Conservation (phyloP, 64 coral and sea anemone species). For the Platygyra sinensis region DNA sequence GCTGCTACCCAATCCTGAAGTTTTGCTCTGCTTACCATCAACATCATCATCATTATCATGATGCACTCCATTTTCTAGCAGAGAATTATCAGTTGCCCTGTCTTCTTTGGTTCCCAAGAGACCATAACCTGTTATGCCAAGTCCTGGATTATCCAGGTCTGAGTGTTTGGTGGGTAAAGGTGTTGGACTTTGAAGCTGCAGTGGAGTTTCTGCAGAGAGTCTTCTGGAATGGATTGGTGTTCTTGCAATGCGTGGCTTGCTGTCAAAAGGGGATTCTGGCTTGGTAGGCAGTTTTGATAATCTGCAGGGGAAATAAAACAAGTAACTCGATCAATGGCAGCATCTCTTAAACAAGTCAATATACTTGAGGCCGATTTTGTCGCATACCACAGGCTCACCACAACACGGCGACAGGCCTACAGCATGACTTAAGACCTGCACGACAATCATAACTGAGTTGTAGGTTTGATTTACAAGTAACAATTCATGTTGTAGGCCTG, state of each 20-base stretch:
- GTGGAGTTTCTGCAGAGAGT: constrained; percentile 40
- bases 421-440: too few relatives aligned
- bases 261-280: constrained; percentile 79
- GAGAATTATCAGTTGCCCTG: not conserved
- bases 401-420: too few relatives aligned
- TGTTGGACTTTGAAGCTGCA: constrained; percentile 14
- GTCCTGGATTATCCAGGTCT: constrained; percentile 33
- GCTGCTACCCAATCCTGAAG: constrained; percentile 74
- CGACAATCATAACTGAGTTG: too few relatives aligned
- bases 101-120: constrained; percentile 26
- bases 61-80: constrained; percentile 8
- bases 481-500: too few relatives aligned
- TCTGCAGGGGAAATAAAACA: constrained; percentile 18
- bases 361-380: too few relatives aligned
- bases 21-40: constrained; percentile 25
- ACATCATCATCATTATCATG: constrained; percentile 25
- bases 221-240: constrained; percentile 71
- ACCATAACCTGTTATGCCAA: constrained; percentile 75
- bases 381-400: too few relatives aligned
- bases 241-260: constrained; percentile 89
- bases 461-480: too few relatives aligned
- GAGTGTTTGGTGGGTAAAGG: constrained; percentile 25
- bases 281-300: constrained; percentile 11
- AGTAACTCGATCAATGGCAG: too few relatives aligned
- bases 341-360: too few relatives aligned